Evolutionary conservation across 1,140 invertebrate genomes (phyloP), one percentile per base, ranked within the genome.

Genomic region (Whitmania pigra): DNA sequence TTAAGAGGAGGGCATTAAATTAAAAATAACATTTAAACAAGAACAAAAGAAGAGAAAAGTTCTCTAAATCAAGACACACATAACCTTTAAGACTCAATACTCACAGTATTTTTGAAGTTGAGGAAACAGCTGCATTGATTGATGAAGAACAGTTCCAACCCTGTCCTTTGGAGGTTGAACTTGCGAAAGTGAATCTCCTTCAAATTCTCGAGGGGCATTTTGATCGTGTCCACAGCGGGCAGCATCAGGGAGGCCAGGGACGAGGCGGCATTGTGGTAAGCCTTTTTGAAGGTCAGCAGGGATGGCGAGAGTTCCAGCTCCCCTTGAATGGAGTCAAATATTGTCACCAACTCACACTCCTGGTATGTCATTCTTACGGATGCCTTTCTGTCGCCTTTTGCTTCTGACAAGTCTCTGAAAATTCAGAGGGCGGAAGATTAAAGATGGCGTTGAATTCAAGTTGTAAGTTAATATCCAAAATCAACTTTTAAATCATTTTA

Each of bases 101-200:
- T 11, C 57, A 87, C 87, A 80, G 87, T 87, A 54, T 85, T 85
- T 17, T 85, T 84, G 75, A 88, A 88, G 77, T 88, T 88, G 22
- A 88, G 80, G 78, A 88, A 88, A 76, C 87, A 88, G 75, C 87
- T 88, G 0, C 86, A 87, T 77, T 88, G 86, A 78, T 88, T 87
- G 60, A 87, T 81, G 9, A 88, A 78, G 76, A 88, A 88, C 75
- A 88, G 83, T 79, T 88, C 87, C 31, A 88, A 78, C 6, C 87
- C 87, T 76, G 85, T 87, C 72, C 87, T 78, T 13, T 86, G 77
- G 0, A 88, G 79, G 78, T 88, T 88, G 78, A 87, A 88, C 73
- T 87, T 81, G 22, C 87, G 77, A 43, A 88, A 82, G 79, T 88
- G 87, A 2, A 88, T 84, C 76, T 88, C 86, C 70, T 86, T 78